These are phyloP conservation scores for Ennomos erosarius DNA, from an alignment of 2,888 invertebrate species.

Conservation along the genomic window DNA sequence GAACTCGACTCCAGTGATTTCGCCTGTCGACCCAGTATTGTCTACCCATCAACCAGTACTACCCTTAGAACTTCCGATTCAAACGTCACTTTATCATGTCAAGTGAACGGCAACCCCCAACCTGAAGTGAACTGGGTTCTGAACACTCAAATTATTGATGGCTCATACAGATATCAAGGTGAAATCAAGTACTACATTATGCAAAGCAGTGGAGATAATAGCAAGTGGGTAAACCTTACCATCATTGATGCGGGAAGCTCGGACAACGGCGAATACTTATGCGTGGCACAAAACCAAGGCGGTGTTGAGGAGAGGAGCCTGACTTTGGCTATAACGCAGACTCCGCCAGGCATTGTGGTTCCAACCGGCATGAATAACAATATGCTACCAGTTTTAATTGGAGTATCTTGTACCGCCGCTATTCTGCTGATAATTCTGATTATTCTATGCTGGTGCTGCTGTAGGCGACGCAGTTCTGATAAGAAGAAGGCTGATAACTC, in stretches of 20 bases:
- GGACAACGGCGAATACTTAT: slow-evolving; percentile 91
- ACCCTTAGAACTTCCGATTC: slow-evolving; percentile 87
- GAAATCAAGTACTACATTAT: slow-evolving; percentile 78
- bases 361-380: slow-evolving; percentile 85
- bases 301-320: slow-evolving; percentile 92
- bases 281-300: slow-evolving; percentile 92
- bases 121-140: slow-evolving; percentile 91
- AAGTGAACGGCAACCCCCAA: slow-evolving; percentile 90
- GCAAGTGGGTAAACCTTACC: slow-evolving; percentile 88
- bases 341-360: slow-evolving; percentile 70
- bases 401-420: slow-evolving; percentile 76
- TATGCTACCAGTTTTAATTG: slow-evolving; percentile 83
- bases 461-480: slow-evolving; percentile 80
- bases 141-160: slow-evolving; percentile 87
- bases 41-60: slow-evolving; percentile 86
- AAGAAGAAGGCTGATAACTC: slow-evolving; percentile 85
- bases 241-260: slow-evolving; percentile 86
- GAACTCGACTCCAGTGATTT: slow-evolving; percentile 89
- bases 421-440: slow-evolving; percentile 80
- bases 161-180: slow-evolving; percentile 77
- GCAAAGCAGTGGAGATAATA: slow-evolving; percentile 66
- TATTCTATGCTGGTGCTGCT: slow-evolving; percentile 85
- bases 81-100: slow-evolving; percentile 90
- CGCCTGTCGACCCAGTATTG: slow-evolving; percentile 92
- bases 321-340: slow-evolving; percentile 83